These are phyloP conservation scores for Subacronicta megacephala DNA, from an alignment of 2,888 invertebrate species.

Conservation along the genomic window DNA sequence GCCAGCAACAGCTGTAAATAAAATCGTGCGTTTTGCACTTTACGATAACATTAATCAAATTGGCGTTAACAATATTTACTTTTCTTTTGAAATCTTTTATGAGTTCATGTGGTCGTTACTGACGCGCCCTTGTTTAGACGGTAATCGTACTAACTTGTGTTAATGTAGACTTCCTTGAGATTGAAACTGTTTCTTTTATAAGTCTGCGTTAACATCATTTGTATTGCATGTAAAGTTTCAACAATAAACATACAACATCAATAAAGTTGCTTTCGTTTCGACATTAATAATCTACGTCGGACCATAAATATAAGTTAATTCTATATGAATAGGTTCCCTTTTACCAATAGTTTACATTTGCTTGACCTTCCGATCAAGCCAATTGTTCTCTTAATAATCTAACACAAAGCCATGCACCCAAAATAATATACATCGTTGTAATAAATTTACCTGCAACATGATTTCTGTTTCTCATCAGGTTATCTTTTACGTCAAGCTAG, in stretches of 20 bases:
- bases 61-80: slow-evolving; percentile 31
- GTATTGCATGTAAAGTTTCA: not conserved
- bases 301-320: slow-evolving; percentile 8
- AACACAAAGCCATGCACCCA: slow-evolving; percentile 3
- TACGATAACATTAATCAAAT: slow-evolving; percentile 41
- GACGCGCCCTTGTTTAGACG: slow-evolving; percentile 12
- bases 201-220: not conserved
- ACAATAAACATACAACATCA: not conserved
- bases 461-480: slow-evolving; percentile 50
- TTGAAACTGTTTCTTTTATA: slow-evolving; percentile 5
- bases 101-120: slow-evolving; percentile 3
- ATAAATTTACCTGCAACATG: slow-evolving; percentile 35
- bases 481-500: slow-evolving; percentile 40
- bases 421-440: slow-evolving; percentile 29
- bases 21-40: slow-evolving; percentile 35
- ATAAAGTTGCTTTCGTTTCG: not conserved
- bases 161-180: slow-evolving; percentile 28
- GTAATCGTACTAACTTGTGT: slow-evolving; percentile 21
- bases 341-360: slow-evolving; percentile 13
- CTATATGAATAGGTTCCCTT: slow-evolving; percentile 12
- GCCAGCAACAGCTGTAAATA: slow-evolving; percentile 46
- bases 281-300: not conserved
- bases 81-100: slow-evolving; percentile 18
- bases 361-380: slow-evolving; percentile 33
- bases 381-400: slow-evolving; percentile 38